Conservation (phyloP, 2,797 vertebrate species). For the Tragopan temminckii region DNA sequence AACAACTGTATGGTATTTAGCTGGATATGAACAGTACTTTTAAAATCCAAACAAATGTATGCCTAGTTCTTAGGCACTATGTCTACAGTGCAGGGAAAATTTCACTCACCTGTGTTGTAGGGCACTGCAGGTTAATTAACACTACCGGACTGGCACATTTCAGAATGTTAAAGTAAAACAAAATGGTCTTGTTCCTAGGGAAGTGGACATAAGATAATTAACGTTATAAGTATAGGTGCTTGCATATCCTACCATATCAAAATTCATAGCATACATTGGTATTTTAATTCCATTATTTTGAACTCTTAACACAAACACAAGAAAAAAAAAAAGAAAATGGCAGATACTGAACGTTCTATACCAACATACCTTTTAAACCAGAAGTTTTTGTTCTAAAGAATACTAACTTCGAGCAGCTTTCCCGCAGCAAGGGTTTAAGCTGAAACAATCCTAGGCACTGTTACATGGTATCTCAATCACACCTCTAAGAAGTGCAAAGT, state of each 20-base stretch:
- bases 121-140: slow-evolving; percentile 95
- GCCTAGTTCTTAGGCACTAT: background rate
- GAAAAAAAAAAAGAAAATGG: background rate
- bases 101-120: slow-evolving; percentile 93
- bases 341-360: background rate
- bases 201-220: slow-evolving; percentile 52
- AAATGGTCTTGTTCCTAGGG: slow-evolving; percentile 93
- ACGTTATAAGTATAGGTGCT: background rate
- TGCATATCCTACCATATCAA: background rate
- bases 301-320: background rate
- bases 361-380: background rate
- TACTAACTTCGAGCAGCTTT: background rate
- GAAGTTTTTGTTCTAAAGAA: background rate
- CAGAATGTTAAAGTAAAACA: slow-evolving; percentile 97
- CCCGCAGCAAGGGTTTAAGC: background rate
- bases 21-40: background rate
- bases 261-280: background rate
- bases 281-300: background rate
- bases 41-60: background rate
- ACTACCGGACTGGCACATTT: slow-evolving; percentile 92
- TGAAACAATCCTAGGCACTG: background rate
- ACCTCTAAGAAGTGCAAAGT: background rate
- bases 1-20: background rate
- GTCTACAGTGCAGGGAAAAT: background rate
- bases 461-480: background rate